Percentiles rank a stretch among this genome's conserved stretches.
Evolutionary conservation across 1,140 invertebrate genomes (phyloP).

Genomic region (Euwallacea similis): DNA sequence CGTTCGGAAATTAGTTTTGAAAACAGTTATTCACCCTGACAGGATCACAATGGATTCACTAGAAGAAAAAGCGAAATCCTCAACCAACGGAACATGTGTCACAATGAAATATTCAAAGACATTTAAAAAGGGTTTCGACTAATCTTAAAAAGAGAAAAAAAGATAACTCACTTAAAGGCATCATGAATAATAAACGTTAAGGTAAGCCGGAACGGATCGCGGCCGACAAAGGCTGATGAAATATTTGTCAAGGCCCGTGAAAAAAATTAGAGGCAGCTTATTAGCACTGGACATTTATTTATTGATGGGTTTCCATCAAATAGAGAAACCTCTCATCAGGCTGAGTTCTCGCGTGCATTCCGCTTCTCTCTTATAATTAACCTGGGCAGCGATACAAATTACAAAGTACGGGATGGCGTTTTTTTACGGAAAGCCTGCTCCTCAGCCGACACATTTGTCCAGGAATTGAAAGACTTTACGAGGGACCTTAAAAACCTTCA

Average conservation of each 20-base stretch:
- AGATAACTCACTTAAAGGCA: slow-evolving; percentile 15
- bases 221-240: slow-evolving; percentile 38
- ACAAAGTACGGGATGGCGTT: slow-evolving; percentile 52
- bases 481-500: neutral
- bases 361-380: slow-evolving; percentile 50
- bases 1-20: too few relatives aligned
- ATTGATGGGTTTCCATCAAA: slow-evolving; percentile 42
- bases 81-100: neutral
- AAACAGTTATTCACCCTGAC: too few relatives aligned
- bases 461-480: slow-evolving; percentile 51
- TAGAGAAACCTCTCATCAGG: slow-evolving; percentile 50
- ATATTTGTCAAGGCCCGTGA: slow-evolving; percentile 35
- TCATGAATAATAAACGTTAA: slow-evolving; percentile 26
- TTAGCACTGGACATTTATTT: slow-evolving; percentile 42
- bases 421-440: slow-evolving; percentile 46
- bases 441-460: slow-evolving; percentile 52
- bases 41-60: too few relatives aligned
- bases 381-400: slow-evolving; percentile 53
- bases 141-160: slow-evolving; percentile 6
- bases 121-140: slow-evolving; percentile 9
- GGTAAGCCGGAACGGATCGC: slow-evolving; percentile 13
- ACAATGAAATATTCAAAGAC: neutral
- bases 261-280: slow-evolving; percentile 38
- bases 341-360: slow-evolving; percentile 38
- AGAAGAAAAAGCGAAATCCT: too few relatives aligned